Base-by-base conservation (phyloP, 2,113 vertebrate species). In the Corydoras sp. region DNA sequence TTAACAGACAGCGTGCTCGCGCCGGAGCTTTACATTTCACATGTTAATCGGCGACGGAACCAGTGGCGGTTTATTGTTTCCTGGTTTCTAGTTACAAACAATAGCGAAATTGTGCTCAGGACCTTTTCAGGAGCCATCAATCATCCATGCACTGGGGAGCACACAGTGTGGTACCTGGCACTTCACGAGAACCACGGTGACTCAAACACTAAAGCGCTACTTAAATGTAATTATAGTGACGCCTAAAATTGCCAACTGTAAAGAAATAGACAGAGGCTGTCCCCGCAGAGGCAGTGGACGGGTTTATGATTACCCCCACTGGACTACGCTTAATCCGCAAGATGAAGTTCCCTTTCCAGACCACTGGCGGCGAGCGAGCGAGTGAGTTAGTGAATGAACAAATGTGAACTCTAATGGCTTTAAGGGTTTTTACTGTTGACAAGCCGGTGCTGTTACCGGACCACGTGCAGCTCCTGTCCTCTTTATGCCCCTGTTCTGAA, bases 101-200 rank as follows among this genome's bases (percentile, higher is more conserved):
- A 73, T 76, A 61, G 63, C 54, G 9, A 14, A 31, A 43, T 69
- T 76, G 70, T 79, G 55, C 54, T 60, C 24, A 32, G 35, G 62
- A 59, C 62, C 49, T 63, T 60, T 56, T 68, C 58, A 10, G 10
- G 58, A 61, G 32, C 56, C 3, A 5, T 79, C 35, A 60, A 61
- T 69, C 74, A 30, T 50, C 74, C 9, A 35, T 10, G 69, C 29
- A 13, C 29, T 48, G 13, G 18, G 54, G 31, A 69, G 32, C 43
- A 10, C 58, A 35, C 30, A 8, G 29, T 43, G 13, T 70, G 66
- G 77, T 79, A 76, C 71, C 77, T 79, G 77, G 77, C 77, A 76
- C 66, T 9, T 15, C 54, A 24, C 30, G 2, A 24, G 54, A 13
- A 58, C 66, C 58, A 58, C 35, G 56, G 29, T 15, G 58, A 75